Conservation (phyloP, 30 jellyfish, hydroid and myxozoan genomes). For the Cassiopea andromeda region DNA sequence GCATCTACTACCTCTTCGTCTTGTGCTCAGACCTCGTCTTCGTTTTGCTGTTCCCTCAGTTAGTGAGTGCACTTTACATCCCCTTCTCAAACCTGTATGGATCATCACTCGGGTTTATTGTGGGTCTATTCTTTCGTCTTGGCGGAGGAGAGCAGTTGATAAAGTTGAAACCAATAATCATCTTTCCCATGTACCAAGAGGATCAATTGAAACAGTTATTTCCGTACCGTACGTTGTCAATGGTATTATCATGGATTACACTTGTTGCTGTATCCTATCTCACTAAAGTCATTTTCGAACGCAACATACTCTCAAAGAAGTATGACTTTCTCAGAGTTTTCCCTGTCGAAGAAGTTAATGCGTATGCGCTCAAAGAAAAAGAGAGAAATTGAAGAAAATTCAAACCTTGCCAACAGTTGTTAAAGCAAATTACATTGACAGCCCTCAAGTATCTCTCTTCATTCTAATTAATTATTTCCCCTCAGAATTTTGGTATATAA, state of each 20-base stretch:
- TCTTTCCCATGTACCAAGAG: constrained; percentile 66
- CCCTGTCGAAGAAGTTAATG: constrained; percentile 1
- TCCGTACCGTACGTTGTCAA: constrained; percentile 84
- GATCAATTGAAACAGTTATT: constrained; percentile 34
- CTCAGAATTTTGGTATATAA: too few species aligned
- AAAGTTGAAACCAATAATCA: constrained; percentile 54
- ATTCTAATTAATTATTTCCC: too few species aligned
- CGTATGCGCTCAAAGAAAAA: constrained; percentile 1
- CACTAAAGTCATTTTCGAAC: constrained; percentile 61
- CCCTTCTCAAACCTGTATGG: constrained; percentile 76
- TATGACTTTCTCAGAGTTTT: constrained; percentile 64
- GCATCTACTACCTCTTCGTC: constrained; percentile 73
- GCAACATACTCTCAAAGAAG: constrained; percentile 42
- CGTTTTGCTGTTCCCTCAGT: constrained; percentile 74
- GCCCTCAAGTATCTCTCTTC: too few species aligned
- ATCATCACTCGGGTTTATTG: constrained; percentile 47
- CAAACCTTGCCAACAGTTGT: background rate
- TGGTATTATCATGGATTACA: constrained; percentile 64
- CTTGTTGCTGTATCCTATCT: constrained; percentile 65
- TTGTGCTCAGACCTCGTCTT: constrained; percentile 81
- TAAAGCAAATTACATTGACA: too few species aligned
- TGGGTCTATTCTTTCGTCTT: constrained; percentile 68
- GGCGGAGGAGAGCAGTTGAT: constrained; percentile 80
- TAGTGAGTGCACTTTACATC: constrained; percentile 69
- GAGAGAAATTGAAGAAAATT: background rate